phyloP scores from a whole-genome alignment of 2,888 invertebrate species.

The Hesperia comma region DNA sequence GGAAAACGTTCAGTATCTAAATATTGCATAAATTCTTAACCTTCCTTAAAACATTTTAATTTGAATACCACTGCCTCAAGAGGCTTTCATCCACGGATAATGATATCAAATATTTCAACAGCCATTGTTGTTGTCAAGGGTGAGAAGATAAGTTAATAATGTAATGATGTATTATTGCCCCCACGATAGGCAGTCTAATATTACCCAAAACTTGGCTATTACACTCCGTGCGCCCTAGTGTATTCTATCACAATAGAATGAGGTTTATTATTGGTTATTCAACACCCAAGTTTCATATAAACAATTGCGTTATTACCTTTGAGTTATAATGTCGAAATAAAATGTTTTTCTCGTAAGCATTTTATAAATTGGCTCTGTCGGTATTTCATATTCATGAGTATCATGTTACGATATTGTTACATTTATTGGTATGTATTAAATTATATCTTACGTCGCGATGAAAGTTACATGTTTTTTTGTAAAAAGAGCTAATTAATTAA shows the following conservation, averaged over 20 bases:
- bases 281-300: slow-evolving; percentile 46
- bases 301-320: slow-evolving; percentile 74
- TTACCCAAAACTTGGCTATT: slow-evolving; percentile 33
- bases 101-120: slow-evolving; percentile 81
- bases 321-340: slow-evolving; percentile 77
- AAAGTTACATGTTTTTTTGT: neutral
- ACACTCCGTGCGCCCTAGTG: slow-evolving; percentile 16
- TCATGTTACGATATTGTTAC: slow-evolving; percentile 26
- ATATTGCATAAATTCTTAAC: too few relatives aligned
- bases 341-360: slow-evolving; percentile 70
- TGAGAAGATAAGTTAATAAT: slow-evolving; percentile 83
- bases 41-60: neutral
- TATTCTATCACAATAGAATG: slow-evolving; percentile 35
- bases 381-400: slow-evolving; percentile 62
- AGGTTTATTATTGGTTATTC: slow-evolving; percentile 46
- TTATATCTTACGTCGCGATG: neutral
- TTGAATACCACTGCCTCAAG: slow-evolving; percentile 26
- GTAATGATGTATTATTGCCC: slow-evolving; percentile 80
- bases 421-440: slow-evolving; percentile 10
- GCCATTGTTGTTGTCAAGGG: slow-evolving; percentile 82
- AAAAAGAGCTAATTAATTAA: too few relatives aligned
- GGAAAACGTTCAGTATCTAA: too few relatives aligned
- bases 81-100: slow-evolving; percentile 67
- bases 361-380: slow-evolving; percentile 76
- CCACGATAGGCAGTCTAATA: slow-evolving; percentile 42